These are phyloP conservation scores for Acanthiza pusilla DNA, from an alignment of 2,797 vertebrate species.

Conservation along the genomic window DNA sequence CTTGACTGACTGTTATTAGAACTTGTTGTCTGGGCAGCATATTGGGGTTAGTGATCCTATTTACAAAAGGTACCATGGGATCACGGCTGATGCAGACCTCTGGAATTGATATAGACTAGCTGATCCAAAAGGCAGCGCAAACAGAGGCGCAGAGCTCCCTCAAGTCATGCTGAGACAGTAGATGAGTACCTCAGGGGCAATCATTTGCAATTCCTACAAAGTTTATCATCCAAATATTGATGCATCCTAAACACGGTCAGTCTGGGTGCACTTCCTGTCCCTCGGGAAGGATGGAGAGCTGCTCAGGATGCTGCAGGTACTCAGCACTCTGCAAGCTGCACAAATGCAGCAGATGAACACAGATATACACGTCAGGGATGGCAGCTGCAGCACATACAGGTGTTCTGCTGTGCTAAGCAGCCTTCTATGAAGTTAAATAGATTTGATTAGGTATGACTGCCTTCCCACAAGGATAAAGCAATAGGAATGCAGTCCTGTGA, in stretches of 20 bases:
- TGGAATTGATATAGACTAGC: constrained; percentile 21
- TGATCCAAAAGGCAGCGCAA: background rate
- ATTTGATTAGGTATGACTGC: background rate
- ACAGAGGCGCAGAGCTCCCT: background rate
- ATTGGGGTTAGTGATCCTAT: constrained; percentile 46
- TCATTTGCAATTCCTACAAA: background rate
- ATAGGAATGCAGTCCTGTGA: background rate
- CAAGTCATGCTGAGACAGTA: background rate
- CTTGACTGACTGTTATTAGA: background rate
- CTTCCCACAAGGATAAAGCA: background rate
- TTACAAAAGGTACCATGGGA: background rate
- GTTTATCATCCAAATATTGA: background rate
- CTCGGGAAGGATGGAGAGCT: background rate
- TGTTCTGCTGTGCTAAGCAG: background rate
- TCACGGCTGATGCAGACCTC: background rate
- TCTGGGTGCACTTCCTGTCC: background rate
- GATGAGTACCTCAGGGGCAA: background rate
- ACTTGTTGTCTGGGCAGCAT: background rate
- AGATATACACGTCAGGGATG: background rate
- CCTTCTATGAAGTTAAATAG: background rate
- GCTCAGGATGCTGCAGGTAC: background rate
- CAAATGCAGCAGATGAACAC: background rate
- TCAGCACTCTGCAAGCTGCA: background rate
- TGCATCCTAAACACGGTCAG: background rate
- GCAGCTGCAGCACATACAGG: background rate